These are phyloP conservation scores for Silurus lanzhouensis DNA, from an alignment of 2,797 vertebrate genomes.

Conservation along the genomic window DNA sequence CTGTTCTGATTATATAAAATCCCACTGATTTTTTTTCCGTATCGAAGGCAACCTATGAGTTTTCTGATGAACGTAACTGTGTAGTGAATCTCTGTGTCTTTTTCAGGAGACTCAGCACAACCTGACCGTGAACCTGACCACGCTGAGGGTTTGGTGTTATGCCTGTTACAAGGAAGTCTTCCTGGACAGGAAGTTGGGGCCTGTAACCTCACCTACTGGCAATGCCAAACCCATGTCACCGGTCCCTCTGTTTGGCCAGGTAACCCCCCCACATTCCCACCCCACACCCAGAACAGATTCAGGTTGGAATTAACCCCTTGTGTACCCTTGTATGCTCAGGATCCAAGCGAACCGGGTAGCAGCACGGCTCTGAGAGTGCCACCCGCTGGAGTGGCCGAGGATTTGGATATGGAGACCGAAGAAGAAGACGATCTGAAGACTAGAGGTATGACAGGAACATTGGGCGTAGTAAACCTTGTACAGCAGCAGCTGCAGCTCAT, in stretches of 20 bases:
- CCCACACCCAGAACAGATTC: too few relatives aligned
- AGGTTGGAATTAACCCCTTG: background rate
- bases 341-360: constrained; percentile 81
- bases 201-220: constrained; percentile 73
- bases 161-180: constrained; percentile 97
- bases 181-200: constrained; percentile 89
- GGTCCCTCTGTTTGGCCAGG: constrained; percentile 71
- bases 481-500: background rate
- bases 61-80: background rate
- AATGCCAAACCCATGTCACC: constrained; percentile 72
- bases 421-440: constrained; percentile 89
- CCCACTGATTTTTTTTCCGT: background rate
- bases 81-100: background rate
- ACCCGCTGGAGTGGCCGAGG: constrained; percentile 83
- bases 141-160: constrained; percentile 97
- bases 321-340: constrained; percentile 67
- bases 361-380: constrained; percentile 86
- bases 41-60: background rate
- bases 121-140: constrained; percentile 97
- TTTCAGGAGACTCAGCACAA: constrained; percentile 90
- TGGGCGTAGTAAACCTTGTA: background rate
- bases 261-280: constrained; percentile 47
- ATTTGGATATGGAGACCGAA: constrained; percentile 91
- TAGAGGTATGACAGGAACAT: constrained; percentile 75
- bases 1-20: background rate